These are phyloP conservation scores for Atethmia centrago DNA, from an alignment of 2,888 invertebrate species.

Conservation along the genomic window DNA sequence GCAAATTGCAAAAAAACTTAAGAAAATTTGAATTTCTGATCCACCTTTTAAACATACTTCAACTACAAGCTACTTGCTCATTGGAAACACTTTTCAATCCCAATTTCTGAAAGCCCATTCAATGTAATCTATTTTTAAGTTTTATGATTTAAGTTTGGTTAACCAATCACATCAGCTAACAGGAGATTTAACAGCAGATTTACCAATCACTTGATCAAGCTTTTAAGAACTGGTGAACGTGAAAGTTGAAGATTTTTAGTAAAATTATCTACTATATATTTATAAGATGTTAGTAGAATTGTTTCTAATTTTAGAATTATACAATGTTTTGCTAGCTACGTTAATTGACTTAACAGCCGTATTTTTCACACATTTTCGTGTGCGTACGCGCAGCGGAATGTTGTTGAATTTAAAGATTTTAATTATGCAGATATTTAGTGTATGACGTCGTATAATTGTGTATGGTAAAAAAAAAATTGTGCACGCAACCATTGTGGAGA, in stretches of 20 bases:
- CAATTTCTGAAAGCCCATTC: background rate
- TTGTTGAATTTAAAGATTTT: too few relatives aligned
- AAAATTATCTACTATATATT: background rate
- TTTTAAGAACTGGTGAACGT: background rate
- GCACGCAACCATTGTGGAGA: too few relatives aligned
- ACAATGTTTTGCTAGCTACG: constrained; percentile 3
- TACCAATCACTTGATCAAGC: background rate
- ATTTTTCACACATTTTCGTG: too few relatives aligned
- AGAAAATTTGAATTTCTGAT: too few relatives aligned
- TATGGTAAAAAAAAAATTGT: too few relatives aligned
- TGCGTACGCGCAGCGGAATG: too few relatives aligned
- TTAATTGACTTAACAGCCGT: constrained; percentile 23
- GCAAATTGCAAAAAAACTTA: too few relatives aligned
- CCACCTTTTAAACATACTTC: too few relatives aligned
- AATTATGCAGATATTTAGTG: too few relatives aligned
- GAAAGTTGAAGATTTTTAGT: background rate
- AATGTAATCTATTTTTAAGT: background rate
- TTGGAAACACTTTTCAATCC: too few relatives aligned
- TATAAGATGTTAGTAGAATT: background rate
- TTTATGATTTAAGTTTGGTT: background rate
- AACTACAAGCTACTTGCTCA: too few relatives aligned
- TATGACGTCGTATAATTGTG: too few relatives aligned
- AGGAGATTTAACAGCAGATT: background rate
- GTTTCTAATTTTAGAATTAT: background rate
- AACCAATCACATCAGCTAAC: background rate